Conservation (phyloP, 1,140 invertebrate genomes). For the Drosophila nigrodunni region DNA sequence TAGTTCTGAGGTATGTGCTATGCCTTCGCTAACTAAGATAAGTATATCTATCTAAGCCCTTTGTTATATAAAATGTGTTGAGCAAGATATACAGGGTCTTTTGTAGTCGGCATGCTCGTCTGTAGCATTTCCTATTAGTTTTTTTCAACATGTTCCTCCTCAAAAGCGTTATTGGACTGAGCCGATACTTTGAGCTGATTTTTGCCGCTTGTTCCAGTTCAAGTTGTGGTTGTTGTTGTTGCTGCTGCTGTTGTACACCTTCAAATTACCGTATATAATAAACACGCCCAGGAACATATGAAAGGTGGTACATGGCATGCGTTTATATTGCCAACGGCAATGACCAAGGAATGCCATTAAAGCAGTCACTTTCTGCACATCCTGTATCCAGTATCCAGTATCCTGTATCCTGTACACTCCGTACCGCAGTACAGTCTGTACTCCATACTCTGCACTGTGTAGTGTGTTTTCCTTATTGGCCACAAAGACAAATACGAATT, state of each 20-base stretch:
- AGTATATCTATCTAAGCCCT: too few species aligned
- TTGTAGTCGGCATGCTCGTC: too few species aligned
- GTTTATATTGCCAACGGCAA: slow-evolving; percentile 23
- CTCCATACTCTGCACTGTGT: too few species aligned
- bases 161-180: slow-evolving; percentile 9
- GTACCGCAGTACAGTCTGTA: too few species aligned
- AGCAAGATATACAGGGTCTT: too few species aligned
- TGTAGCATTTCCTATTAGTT: too few species aligned
- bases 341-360: slow-evolving; percentile 34
- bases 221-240: slow-evolving; percentile 11
- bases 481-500: slow-evolving; percentile 4
- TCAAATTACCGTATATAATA: slow-evolving; percentile 45
- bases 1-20: too few species aligned
- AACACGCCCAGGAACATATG: slow-evolving; percentile 50
- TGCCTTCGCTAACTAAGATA: too few species aligned
- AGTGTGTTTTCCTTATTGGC: neutral
- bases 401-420: neutral
- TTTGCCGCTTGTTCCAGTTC: slow-evolving; percentile 8
- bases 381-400: neutral
- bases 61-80: too few species aligned
- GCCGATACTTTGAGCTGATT: slow-evolving; percentile 6
- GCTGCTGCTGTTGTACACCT: slow-evolving; percentile 25
- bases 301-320: slow-evolving; percentile 38
- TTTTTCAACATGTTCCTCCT: slow-evolving; percentile 30
- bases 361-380: slow-evolving; percentile 30